Base-by-base conservation (phyloP, 1,140 invertebrate genomes). In the Drosophila serrata region DNA sequence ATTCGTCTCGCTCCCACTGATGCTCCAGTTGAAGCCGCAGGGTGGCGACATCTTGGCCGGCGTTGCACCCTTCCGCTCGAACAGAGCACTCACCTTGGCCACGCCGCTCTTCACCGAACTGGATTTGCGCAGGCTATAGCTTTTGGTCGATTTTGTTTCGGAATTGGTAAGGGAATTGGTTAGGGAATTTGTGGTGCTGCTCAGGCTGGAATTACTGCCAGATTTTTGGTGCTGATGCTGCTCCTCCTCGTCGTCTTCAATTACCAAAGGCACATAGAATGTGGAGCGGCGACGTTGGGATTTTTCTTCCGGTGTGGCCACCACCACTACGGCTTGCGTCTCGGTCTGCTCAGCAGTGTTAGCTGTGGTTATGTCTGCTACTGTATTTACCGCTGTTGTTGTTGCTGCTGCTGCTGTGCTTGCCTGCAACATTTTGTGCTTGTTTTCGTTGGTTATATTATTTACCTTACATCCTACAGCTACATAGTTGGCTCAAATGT, bases 211-310 rank as follows among this genome's bases (percentile, higher is more conserved):
- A 31, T 74, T 82, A 31, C 80, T 82, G 46, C 59, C 55, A 1
- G 69, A 69, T n/a, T 69, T 69, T 9, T 60, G 57, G 24, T 78
- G 42, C 15, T 49, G 27, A 4, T 31, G n/a, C 1, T 35, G 11
- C 11, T 58, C 46, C 33, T 70, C 65, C 35, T 90, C 82, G 45
- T 92, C 91, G 91, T 92, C 91, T 59, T 91, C 91, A 9, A 90
- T 92, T 17, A 94, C 94, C 59, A 95, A 86, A 69, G 94, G 94
- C 58, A 95, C 94, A 79, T 95, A 95, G 91, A 95, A 95, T 58
- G 94, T 94, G 49, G 94, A 95, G 49, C 94, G 93, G 37, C 94
- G 93, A 13, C 94, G 92, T 49, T 90, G 79, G 31, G 91, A 81
- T 42, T 93, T 92, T 45, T 92, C 91, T 37, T 92, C 88, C 19